Percentiles rank a stretch among this genome's conserved stretches.
These are phyloP conservation scores for Gerris lacustris DNA, from an alignment of 2,888 invertebrate species.

Conservation along the genomic window DNA sequence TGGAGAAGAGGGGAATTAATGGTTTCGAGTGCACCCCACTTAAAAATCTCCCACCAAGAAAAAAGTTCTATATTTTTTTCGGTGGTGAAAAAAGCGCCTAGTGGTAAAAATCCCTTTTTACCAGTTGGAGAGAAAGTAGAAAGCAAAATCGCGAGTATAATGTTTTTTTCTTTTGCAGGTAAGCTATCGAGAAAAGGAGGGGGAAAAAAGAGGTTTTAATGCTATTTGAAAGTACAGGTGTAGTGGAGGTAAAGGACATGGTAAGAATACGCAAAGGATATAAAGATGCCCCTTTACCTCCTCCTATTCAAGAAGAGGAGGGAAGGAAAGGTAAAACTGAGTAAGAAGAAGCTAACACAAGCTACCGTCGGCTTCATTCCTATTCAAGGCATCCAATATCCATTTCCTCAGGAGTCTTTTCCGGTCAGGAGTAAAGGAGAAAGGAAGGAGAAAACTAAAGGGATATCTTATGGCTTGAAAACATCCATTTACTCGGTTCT, in stretches of 20 bases:
- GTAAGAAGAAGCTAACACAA: not conserved
- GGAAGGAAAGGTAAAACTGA: not conserved
- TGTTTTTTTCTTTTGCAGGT: too few species aligned
- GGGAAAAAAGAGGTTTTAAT: not conserved
- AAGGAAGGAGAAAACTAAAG: not conserved
- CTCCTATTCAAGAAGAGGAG: too few species aligned
- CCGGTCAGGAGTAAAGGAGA: not conserved
- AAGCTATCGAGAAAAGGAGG: not conserved
- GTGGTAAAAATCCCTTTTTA: too few species aligned
- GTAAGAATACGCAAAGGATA: not conserved
- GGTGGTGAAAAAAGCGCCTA: too few species aligned
- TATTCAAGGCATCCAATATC: not conserved
- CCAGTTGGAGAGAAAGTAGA: too few species aligned
- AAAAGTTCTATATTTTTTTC: too few species aligned
- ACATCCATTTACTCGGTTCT: not conserved
- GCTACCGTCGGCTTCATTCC: slow-evolving; percentile 1
- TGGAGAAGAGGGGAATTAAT: too few species aligned
- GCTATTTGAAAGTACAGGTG: not conserved
- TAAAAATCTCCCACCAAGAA: too few species aligned
- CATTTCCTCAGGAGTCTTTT: not conserved
- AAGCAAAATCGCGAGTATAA: too few species aligned
- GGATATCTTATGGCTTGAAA: not conserved
- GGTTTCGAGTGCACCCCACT: too few species aligned
- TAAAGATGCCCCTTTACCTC: too few species aligned
- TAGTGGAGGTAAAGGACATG: not conserved